phyloP scores from a whole-genome alignment of 2,888 invertebrate genomes.

The Archips crataeganus region DNA sequence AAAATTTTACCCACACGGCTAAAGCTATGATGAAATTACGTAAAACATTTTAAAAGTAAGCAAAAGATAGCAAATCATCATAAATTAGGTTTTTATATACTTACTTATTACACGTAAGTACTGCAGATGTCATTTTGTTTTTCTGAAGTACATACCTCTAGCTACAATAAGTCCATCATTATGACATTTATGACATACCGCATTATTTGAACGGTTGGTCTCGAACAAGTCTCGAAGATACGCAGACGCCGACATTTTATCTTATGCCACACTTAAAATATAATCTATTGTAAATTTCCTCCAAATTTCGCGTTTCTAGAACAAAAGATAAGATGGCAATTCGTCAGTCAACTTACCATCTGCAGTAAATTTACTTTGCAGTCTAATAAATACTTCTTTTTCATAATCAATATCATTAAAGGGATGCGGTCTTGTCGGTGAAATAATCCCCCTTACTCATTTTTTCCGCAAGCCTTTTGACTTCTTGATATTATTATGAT shows the following conservation, averaged over 20 bases:
- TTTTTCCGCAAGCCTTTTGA: no score
- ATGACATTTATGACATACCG: neutral
- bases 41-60: no score
- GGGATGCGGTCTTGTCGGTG: no score
- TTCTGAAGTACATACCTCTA: neutral
- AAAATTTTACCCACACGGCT: no score
- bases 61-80: no score
- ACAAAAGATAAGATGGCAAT: neutral
- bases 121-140: neutral
- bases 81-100: no score
- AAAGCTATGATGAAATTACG: no score
- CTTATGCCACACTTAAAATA: neutral
- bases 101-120: neutral
- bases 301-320: neutral
- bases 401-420: no score
- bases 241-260: neutral
- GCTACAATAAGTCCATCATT: neutral
- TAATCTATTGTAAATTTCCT: slow-evolving; percentile 6
- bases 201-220: neutral
- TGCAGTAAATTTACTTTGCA: neutral
- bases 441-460: no score
- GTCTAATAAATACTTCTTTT: neutral
- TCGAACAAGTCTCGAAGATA: neutral
- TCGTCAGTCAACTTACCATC: neutral
- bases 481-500: no score